Evolutionary conservation across 2,113 vertebrate species (phyloP), one percentile per base, ranked within the genome.

Genomic region (Oreocharis arfaki): DNA sequence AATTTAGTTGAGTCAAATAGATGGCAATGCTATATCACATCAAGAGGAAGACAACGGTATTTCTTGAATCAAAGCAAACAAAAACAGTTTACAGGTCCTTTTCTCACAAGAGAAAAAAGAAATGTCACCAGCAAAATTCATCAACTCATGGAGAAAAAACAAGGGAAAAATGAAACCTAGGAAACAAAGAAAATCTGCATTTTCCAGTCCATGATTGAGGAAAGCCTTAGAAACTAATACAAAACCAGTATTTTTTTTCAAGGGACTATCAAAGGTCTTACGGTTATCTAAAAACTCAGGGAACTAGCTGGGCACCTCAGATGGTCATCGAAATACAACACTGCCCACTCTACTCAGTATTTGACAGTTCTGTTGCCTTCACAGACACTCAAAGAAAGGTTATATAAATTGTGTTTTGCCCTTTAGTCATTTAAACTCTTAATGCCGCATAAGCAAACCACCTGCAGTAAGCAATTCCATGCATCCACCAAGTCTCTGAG

Each of bases 101-200:
- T 65, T 77, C 68, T 84, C 37, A 64, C 35, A 59, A 71, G 13
- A 80, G 49, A 32, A 81, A 49, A 91, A 77, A 78, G 17, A 27
- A 81, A 69, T 70, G 33, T 79, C 23, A 57, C 22, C 24, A 65
- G 26, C 21, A 93, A 89, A 87, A 61, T 13, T 65, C 61, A 73
- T 39, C 47, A 80, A 9, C 20, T 81, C 42, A 39, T 27, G 13
- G 52, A 78, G 33, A 67, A 16, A 74, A 78, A 84, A 47, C 10
- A 77, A 90, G n/a, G 15, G 8, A 88, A 71, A 80, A 80, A 53
- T 42, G 9, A 93, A 97, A 91, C 53, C n/a, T 94, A 87, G 95
- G 77, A 70, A 33, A 2, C 20, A 53, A 64, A 75, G 7, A 11
- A 63, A 56, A 41, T 39, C 11, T 79, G 10, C 3, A 4, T 73